Evolutionary conservation across 2,113 vertebrate species (phyloP), one percentile per base, ranked within the genome.

Genomic region (Myxocyprinus asiaticus): DNA sequence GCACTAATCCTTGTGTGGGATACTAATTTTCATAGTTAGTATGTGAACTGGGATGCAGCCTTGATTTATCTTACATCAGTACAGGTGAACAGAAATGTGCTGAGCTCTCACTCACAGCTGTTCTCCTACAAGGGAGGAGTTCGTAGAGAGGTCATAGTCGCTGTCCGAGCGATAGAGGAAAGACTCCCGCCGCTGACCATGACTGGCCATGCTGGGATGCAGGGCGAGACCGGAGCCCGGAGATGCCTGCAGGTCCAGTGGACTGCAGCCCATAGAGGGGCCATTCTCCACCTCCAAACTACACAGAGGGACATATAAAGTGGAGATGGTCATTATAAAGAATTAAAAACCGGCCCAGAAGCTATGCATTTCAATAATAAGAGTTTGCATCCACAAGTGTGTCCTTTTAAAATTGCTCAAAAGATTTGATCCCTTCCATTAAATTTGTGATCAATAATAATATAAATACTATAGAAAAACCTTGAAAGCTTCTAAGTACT

Each of bases 101-200:
- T 1, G 22, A 50, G 15, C 43, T 59, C 8, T 67, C 3, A 94
- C 97, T 97, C 90, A 99, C 98, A 96, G 93, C 48, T 76, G 74
- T 85, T 99, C 98, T 7, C 96, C 97, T 0, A 94, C 94, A 53
- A 98, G 95, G 12, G 97, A 99, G 2, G 98, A 98, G 86, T 98
- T 98, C 4, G 98, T 97, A 3, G 98, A 99, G 11, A 99, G 87
- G 81, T 99, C 98, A 78, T 98, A 99, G 89, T 99, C 98, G 10
- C 97, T 99, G 92, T 99, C 98, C 0, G 98, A 99, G 63, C 98
- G 86, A 92, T 99, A 99, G 0, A 99, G 94, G 87, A 99, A 99
- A 0, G 97, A 98, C 87, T 99, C 98, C 9, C 97, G 86, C 53
- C 98, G 95, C 86, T 98, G 97, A 83, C 95, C 94, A 67, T 99